A percentile compares a stretch with the other conserved stretches of the same genome.
These are phyloP conservation scores for Drosophila melanica DNA, from an alignment of 1,140 invertebrate species.

Conservation along the genomic window DNA sequence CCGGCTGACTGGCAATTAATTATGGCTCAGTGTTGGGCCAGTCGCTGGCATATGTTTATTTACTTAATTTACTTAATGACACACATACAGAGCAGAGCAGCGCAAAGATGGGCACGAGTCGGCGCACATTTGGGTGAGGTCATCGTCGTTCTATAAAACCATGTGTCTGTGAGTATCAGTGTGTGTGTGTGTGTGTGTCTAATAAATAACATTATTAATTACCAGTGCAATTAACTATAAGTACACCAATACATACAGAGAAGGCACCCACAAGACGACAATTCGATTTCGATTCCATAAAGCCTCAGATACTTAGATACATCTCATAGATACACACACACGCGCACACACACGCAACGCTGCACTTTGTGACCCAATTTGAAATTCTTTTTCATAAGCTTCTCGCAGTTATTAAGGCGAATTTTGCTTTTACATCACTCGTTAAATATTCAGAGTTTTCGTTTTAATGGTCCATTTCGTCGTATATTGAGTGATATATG, in stretches of 20 bases:
- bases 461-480: constrained; percentile 55
- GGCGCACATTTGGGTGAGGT: constrained; percentile 69
- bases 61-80: constrained; percentile 84
- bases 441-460: constrained; percentile 27
- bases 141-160: constrained; percentile 64
- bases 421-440: constrained; percentile 46
- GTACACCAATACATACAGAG: constrained; percentile 56
- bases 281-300: constrained; percentile 17
- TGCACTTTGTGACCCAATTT: constrained; percentile 80
- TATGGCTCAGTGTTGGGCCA: constrained; percentile 65
- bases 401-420: constrained; percentile 51
- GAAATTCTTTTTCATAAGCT: constrained; percentile 42
- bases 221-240: constrained; percentile 82
- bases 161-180: constrained; percentile 12
- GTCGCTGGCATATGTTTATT: constrained; percentile 79
- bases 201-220: constrained; percentile 83
- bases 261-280: constrained; percentile 19
- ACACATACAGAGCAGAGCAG: constrained; percentile 42
- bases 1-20: constrained; percentile 81
- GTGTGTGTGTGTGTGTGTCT: constrained; percentile 56
- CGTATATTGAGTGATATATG: constrained; percentile 76
- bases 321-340: constrained; percentile 1
- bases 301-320: constrained; percentile 15
- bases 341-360: constrained; percentile 15
- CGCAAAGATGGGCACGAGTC: constrained; percentile 45